Evolutionary conservation across 2,113 vertebrate genomes (phyloP).

Genomic region (Antidorcas marsupialis): DNA sequence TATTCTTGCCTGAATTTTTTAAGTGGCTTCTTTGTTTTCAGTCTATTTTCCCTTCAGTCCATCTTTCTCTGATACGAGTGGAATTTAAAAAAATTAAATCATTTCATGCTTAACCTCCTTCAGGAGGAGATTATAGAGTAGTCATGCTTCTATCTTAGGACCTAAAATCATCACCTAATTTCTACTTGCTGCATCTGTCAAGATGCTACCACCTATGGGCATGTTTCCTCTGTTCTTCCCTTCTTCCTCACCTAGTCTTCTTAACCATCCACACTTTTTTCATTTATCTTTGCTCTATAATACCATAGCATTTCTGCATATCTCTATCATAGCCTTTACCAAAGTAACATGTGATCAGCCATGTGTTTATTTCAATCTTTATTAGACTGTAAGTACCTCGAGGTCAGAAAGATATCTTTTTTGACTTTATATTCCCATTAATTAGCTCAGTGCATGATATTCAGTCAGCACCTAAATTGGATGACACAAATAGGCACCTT

Average conservation of each 20-base stretch:
- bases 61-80: not conserved
- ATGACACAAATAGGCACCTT: not conserved
- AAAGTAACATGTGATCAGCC: not conserved
- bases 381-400: not conserved
- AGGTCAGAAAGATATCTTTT: not conserved
- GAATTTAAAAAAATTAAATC: not conserved
- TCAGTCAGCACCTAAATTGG: not conserved
- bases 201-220: not conserved
- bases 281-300: not conserved
- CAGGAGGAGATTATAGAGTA: not conserved
- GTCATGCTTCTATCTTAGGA: not conserved
- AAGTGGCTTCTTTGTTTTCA: not conserved
- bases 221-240: not conserved
- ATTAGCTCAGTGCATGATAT: not conserved
- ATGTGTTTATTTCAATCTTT: not conserved
- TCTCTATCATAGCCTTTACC: not conserved
- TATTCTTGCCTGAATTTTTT: not conserved
- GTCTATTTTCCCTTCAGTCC: not conserved
- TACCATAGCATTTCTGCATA: not conserved
- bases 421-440: not conserved
- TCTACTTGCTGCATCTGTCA: not conserved
- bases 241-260: not conserved
- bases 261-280: not conserved
- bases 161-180: not conserved
- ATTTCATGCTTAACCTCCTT: not conserved